These are phyloP conservation scores for Branchellion lobata DNA, from an alignment of 2,888 invertebrate genomes.

Conservation along the genomic window DNA sequence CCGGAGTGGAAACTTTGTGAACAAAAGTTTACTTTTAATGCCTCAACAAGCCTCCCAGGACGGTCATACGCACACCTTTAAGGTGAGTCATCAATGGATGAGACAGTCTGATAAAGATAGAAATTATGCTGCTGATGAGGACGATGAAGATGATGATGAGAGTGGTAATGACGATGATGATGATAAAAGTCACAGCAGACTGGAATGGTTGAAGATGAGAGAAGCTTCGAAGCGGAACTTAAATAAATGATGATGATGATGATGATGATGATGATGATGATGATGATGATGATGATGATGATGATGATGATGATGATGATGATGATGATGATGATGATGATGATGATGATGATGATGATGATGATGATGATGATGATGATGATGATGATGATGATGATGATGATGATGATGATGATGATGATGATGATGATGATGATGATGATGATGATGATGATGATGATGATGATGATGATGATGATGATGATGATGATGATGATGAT, in stretches of 20 bases:
- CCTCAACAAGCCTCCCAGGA: too few relatives aligned
- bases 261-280: constrained; percentile 36
- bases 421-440: not conserved
- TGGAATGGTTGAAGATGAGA: not conserved
- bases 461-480: constrained; percentile 5
- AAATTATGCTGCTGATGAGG: not conserved
- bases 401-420: constrained; percentile 24
- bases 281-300: constrained; percentile 20
- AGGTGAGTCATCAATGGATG: not conserved
- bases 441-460: constrained; percentile 1
- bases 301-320: constrained; percentile 25
- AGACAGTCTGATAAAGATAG: not conserved
- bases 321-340: constrained; percentile 17
- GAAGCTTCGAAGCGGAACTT: not conserved
- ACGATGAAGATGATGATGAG: not conserved
- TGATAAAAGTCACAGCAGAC: not conserved
- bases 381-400: constrained; percentile 34
- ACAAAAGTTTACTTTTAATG: too few relatives aligned
- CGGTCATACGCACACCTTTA: not conserved
- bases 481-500: constrained; percentile 1
- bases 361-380: constrained; percentile 31
- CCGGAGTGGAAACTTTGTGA: too few relatives aligned
- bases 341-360: constrained; percentile 17
- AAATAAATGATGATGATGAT: constrained; percentile 23
- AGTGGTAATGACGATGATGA: constrained; percentile 1